Evolutionary conservation across 2,888 invertebrate species (phyloP).

Genomic region (Heteromyza rotundicornis): DNA sequence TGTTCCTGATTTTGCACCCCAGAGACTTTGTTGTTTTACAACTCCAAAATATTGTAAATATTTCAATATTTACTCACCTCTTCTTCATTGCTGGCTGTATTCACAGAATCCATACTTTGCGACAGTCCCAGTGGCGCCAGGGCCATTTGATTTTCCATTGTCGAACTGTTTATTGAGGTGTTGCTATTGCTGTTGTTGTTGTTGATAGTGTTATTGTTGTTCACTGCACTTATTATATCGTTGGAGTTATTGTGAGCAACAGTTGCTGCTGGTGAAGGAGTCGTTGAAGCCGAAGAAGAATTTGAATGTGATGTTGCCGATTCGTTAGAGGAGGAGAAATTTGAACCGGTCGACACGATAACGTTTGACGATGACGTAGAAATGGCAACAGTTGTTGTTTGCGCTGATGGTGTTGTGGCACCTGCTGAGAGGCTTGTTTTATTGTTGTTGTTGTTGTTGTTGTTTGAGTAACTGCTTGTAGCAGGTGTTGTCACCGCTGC

Average conservation of each 20-base stretch:
- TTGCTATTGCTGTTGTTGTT: conserved; percentile 30
- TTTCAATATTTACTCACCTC: conserved; percentile 76
- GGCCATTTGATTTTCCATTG: conserved; percentile 65
- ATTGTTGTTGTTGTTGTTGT: conserved; percentile 37
- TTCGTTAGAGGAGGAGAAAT: conserved; percentile 44
- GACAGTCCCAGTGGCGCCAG: conserved; percentile 80
- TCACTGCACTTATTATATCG: conserved; percentile 22
- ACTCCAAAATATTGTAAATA: too few species aligned
- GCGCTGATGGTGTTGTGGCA: conserved; percentile 31
- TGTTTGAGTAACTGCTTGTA: conserved; percentile 36
- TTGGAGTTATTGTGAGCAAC: conserved; percentile 18
- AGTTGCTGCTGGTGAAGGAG: conserved; percentile 43
- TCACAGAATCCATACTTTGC: conserved; percentile 98
- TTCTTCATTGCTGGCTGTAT: conserved; percentile 94
- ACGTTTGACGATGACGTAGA: conserved; percentile 21
- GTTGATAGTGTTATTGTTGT: conserved; percentile 26
- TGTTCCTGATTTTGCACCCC: too few species aligned
- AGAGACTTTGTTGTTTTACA: too few species aligned
- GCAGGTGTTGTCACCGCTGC: conserved; percentile 35
- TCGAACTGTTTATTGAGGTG: conserved; percentile 46
- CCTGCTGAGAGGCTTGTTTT: conserved; percentile 31
- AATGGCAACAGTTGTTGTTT: conserved; percentile 33
- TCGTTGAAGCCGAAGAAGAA: conserved; percentile 47
- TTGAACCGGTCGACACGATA: conserved; percentile 24
- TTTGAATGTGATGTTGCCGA: conserved; percentile 40